Evolutionary conservation across 2,797 vertebrate species (phyloP).

Genomic region (Diplodus sargus): DNA sequence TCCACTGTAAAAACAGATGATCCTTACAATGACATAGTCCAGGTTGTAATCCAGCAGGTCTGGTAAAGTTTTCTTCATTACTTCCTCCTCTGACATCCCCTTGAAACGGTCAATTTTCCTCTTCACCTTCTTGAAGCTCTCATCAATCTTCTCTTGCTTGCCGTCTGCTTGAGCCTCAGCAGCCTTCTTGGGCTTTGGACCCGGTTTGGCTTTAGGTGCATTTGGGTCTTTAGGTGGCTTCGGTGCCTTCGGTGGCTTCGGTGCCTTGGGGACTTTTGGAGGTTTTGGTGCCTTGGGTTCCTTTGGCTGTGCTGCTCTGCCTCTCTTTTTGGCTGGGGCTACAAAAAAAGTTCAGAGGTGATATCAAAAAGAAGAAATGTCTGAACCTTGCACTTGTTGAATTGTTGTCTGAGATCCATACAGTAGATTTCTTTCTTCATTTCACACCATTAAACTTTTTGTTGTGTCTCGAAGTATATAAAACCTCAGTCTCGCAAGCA

Average conservation of each 20-base stretch:
- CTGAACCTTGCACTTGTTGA: neutral
- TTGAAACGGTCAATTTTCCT: slow-evolving; percentile 98
- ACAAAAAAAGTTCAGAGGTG: neutral
- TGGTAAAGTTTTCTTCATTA: slow-evolving; percentile 95
- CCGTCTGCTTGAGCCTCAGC: slow-evolving; percentile 84
- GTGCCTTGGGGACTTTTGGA: slow-evolving; percentile 69
- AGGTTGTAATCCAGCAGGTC: slow-evolving; percentile 96
- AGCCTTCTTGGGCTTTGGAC: slow-evolving; percentile 87
- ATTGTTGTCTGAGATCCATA: neutral
- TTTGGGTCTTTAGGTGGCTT: slow-evolving; percentile 81
- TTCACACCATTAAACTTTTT: neutral
- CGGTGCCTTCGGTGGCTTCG: slow-evolving; percentile 68
- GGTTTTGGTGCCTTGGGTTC: slow-evolving; percentile 68
- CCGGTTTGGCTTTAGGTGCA: slow-evolving; percentile 84
- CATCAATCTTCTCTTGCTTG: slow-evolving; percentile 97
- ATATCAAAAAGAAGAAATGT: neutral
- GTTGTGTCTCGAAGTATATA: neutral
- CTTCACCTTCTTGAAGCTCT: slow-evolving; percentile 95
- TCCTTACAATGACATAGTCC: slow-evolving; percentile 97
- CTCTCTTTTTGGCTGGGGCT: slow-evolving; percentile 84
- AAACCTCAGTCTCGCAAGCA: neutral
- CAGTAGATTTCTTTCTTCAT: neutral
- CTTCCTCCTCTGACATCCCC: slow-evolving; percentile 96
- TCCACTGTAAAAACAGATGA: neutral
- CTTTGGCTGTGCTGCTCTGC: slow-evolving; percentile 78